A percentile compares a stretch with the other conserved stretches of the same genome.
Evolutionary conservation across 1,140 invertebrate genomes (phyloP).

Genomic region (Drosophila ogumai): DNA sequence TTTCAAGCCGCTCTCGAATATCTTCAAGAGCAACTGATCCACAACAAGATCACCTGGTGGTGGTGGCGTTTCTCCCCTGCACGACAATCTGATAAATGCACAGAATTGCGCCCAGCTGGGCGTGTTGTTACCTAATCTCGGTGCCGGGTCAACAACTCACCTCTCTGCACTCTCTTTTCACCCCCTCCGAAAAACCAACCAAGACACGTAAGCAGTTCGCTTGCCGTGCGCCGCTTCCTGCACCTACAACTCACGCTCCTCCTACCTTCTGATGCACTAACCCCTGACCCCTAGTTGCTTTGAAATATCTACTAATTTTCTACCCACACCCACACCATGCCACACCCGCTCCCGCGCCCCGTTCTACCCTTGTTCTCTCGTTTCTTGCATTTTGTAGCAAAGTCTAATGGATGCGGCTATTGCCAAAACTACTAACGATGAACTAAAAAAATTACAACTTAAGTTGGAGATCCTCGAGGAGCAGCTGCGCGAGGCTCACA

Average conservation of each 20-base stretch:
- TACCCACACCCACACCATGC: slow-evolving; percentile 50
- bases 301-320: slow-evolving; percentile 64
- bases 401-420: slow-evolving; percentile 83
- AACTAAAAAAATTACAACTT: slow-evolving; percentile 84
- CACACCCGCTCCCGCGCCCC: slow-evolving; percentile 40
- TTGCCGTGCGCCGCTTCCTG: slow-evolving; percentile 43
- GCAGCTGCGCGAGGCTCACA: slow-evolving; percentile 67
- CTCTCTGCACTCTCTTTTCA: slow-evolving; percentile 13
- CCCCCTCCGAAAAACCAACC: slow-evolving; percentile 22
- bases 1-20: slow-evolving; percentile 73
- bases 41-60: slow-evolving; percentile 25
- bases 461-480: slow-evolving; percentile 84
- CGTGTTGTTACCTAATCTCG: slow-evolving; percentile 32
- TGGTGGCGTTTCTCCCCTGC: slow-evolving; percentile 6
- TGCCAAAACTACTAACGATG: slow-evolving; percentile 84
- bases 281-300: slow-evolving; percentile 33
- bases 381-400: slow-evolving; percentile 77
- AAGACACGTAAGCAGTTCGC: slow-evolving; percentile 63
- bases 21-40: slow-evolving; percentile 71
- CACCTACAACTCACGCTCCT: background rate
- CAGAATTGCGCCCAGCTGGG: slow-evolving; percentile 52
- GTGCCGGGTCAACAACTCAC: slow-evolving; percentile 40
- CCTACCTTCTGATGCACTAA: slow-evolving; percentile 48
- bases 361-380: slow-evolving; percentile 47
- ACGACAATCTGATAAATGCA: slow-evolving; percentile 46